Base-by-base conservation (phyloP, 1,140 invertebrate species). In the Oedothorax gibbosus region DNA sequence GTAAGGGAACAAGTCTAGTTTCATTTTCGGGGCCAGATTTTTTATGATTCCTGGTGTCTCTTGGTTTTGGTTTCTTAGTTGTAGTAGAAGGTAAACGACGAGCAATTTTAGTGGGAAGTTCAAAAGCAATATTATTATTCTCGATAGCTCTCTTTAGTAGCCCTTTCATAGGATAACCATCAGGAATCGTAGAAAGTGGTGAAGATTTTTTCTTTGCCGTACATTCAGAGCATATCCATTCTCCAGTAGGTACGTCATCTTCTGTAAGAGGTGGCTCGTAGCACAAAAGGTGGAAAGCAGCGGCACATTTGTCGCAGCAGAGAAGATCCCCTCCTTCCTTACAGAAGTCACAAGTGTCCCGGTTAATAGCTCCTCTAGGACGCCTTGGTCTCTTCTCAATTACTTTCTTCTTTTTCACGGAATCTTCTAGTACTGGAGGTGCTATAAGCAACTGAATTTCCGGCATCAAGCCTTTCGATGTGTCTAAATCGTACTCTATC, bases 261-360 rank as follows among this genome's bases (percentile, higher is more conserved):
- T 96, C 94, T 86, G 95, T 94, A 62, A 98, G 89, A 5, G 97
- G 96, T 15, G 96, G 97, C 91, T 98, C 95, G 91, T 98, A 96
- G 93, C 97, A 98, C 75, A 94, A 93, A 66, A 98, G 91, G 91
- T 99, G 97, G 91, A 99, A 99, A 56, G 97, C 97, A 56, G 96
- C 95, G 56, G 97, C 96, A 89, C 97, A 99, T 86, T 94, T 93
- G 89, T 99, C 97, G 90, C 98, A 99, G 89, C 97, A 98, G 73
- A 99, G 94, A n/a, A 99, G 91, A 90, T 98, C 96, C 53, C 97
- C 97, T 60, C 96, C 97, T 92, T 98, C 97, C 87, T 94, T 93
- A 89, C 96, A 97, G 66, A 94, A 94, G 91, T 98, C 96, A 90
- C 97, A 99, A 86, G 93, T 94, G 89, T 98, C 97, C 89, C 95